Conservation (phyloP, 64 coral and sea anemone genomes). For the Stichodactyla helianthus region DNA sequence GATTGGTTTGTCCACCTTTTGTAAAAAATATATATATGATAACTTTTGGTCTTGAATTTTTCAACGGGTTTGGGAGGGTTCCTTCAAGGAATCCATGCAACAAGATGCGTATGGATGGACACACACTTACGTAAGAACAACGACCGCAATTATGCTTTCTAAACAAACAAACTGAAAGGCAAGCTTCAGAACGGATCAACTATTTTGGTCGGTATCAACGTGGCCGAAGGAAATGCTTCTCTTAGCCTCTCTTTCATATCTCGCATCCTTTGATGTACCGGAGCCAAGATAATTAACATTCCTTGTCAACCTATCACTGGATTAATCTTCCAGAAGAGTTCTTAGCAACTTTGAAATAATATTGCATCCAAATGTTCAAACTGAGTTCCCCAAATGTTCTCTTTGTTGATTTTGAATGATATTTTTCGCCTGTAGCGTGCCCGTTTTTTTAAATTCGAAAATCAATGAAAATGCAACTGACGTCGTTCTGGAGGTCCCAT, state of each 20-base stretch:
- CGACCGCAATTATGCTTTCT: background rate
- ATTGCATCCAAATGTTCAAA: background rate
- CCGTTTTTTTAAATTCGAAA: background rate
- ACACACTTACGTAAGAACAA: background rate
- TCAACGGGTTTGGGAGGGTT: background rate
- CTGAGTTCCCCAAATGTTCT: background rate
- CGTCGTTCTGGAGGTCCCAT: background rate
- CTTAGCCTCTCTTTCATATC: background rate
- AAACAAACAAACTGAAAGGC: background rate
- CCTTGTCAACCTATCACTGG: slow-evolving; percentile 1
- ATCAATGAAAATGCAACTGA: background rate
- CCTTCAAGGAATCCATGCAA: background rate
- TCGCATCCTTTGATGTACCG: background rate
- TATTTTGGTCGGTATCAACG: background rate
- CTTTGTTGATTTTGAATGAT: background rate
- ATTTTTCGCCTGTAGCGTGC: background rate
- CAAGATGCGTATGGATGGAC: background rate
- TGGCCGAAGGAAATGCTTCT: slow-evolving; percentile 1
- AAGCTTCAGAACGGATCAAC: background rate
- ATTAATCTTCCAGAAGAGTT: background rate
- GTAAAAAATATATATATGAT: background rate
- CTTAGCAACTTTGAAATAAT: background rate
- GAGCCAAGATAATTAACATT: slow-evolving; percentile 17
- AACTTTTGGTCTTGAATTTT: background rate
- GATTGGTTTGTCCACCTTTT: background rate